Evolutionary conservation across 2,888 invertebrate genomes (phyloP).

Genomic region (Halocaridina rubra): DNA sequence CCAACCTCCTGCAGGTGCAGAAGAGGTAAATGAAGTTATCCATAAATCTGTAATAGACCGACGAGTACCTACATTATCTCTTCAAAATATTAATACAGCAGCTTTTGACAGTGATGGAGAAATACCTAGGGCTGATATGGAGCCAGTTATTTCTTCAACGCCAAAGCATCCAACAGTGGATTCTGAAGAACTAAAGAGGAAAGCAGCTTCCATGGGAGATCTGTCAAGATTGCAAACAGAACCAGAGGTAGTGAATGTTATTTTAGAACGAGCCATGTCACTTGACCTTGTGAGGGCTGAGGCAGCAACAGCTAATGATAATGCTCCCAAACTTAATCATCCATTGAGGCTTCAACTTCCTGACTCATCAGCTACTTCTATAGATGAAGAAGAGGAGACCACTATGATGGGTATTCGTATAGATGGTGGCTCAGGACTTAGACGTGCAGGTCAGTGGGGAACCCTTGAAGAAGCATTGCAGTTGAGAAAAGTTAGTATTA

Average conservation of each 20-base stretch:
- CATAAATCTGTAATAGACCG: conserved; percentile 27
- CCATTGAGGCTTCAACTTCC: conserved; percentile 46
- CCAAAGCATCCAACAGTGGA: conserved; percentile 42
- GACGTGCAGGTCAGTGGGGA: conserved; percentile 53
- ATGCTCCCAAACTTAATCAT: conserved; percentile 23
- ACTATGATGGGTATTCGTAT: conserved; percentile 12
- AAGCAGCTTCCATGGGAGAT: conserved; percentile 59
- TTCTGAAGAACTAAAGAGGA: conserved; percentile 55
- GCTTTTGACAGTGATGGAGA: conserved; percentile 49
- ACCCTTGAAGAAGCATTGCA: conserved; percentile 51
- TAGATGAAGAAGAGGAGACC: conserved; percentile 46
- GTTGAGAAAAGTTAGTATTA: conserved; percentile 25
- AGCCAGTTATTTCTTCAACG: conserved; percentile 31
- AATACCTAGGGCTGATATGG: conserved; percentile 15
- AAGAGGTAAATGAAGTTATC: conserved; percentile 22
- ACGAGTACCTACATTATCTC: background rate
- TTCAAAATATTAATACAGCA: conserved; percentile 19
- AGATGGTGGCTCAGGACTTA: conserved; percentile 32
- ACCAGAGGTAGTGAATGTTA: conserved; percentile 26
- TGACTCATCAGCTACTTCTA: conserved; percentile 57
- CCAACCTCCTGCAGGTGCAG: conserved; percentile 13
- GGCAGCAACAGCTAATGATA: conserved; percentile 26
- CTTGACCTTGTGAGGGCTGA: conserved; percentile 42
- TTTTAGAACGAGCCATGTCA: conserved; percentile 53
- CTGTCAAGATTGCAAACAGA: conserved; percentile 52